Evolutionary conservation across 2,797 vertebrate genomes (phyloP), one percentile per base, ranked within the genome.

Genomic region (Otolemur crassicaudatus): DNA sequence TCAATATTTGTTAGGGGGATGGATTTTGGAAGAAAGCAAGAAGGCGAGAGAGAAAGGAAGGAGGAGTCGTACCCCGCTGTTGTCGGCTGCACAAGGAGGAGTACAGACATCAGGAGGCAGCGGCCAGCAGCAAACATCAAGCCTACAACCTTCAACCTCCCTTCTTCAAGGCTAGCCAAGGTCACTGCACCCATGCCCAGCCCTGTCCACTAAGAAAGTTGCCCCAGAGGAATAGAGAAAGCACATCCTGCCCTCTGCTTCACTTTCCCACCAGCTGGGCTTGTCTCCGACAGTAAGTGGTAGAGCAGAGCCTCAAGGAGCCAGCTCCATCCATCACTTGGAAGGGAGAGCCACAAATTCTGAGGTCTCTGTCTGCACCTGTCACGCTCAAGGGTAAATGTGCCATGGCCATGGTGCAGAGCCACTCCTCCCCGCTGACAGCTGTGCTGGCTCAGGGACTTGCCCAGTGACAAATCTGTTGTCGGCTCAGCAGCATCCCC

Each of bases 331-430:
- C 98, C 97, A 97, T 98, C 98, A 98, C 97, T 97, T 90, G 56
- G 82, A 95, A 69, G 95, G 94, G 97, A 98, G 96, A 98, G 92
- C 94, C 97, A 96, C 97, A 97, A 95, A 97, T 98, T 90, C 84
- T 88, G 94, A 97, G 91, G 94, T 96, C 96, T 95, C 90, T 93
- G 76, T 98, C 98, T 98, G 97, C 97, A 97, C 91, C 97, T 98
- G 98, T 98, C 98, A 98, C 40, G 91, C 93, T 98, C 98, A 98
- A 98, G 98, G 98, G 97, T 98, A 98, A 98, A 97, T 96, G 87
- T 73, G 90, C 97, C 91, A 13, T 4, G 58, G 84, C 85, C 16
- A 0, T 11, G 43, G 69, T 8, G 5, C 93, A 34, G 12, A 58
- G 97, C 96, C 92, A 65, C 96, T 76, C 84, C 97, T 96, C 92